These are phyloP conservation scores for Onchidella celtica DNA, from an alignment of 2,888 invertebrate species.

Conservation along the genomic window DNA sequence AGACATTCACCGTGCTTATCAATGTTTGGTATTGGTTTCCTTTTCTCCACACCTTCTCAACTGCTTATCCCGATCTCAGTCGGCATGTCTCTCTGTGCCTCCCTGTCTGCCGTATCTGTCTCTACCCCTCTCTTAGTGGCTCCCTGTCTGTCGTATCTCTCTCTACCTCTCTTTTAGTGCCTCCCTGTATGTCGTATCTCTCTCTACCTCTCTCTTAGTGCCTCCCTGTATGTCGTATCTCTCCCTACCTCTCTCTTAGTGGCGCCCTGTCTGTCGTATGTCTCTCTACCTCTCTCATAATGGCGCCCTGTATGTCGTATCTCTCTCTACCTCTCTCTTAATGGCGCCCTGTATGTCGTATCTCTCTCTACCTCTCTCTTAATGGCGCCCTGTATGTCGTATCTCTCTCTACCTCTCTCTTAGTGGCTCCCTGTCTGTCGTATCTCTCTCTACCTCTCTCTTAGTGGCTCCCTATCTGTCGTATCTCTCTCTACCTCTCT, in stretches of 20 bases:
- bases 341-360: neutral
- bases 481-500: neutral
- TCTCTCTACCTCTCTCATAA: neutral
- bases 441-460: neutral
- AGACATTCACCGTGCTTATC: too few species aligned
- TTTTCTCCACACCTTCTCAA: too few species aligned
- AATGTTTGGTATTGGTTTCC: too few species aligned
- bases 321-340: neutral
- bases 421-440: neutral
- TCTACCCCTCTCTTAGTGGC: too few species aligned
- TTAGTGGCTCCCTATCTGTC: neutral
- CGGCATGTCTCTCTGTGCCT: too few species aligned
- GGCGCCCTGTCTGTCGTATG: neutral
- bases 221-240: neutral
- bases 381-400: neutral
- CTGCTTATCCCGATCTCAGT: too few species aligned
- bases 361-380: neutral
- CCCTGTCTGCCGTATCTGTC: too few species aligned
- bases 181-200: neutral
- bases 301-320: neutral
- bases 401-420: neutral
- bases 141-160: too few species aligned
- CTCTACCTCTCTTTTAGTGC: neutral
- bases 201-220: neutral
- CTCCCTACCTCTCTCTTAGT: neutral